These are phyloP conservation scores for Ceyx cyanopectus DNA, from an alignment of 2,113 vertebrate species.

Conservation along the genomic window DNA sequence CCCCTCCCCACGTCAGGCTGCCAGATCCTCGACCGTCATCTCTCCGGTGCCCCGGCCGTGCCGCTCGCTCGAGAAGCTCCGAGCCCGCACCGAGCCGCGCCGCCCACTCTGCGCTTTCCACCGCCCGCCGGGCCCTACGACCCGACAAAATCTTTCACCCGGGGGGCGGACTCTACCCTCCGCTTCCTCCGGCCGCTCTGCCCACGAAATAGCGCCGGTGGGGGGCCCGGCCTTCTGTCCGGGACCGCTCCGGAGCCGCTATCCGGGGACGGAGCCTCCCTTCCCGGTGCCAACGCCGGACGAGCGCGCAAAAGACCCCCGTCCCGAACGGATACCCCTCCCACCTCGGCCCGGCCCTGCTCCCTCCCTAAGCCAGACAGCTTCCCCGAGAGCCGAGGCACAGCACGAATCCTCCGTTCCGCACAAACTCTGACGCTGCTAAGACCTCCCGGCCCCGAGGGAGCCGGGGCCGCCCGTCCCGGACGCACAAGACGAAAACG, in stretches of 20 bases:
- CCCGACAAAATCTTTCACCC: too few species aligned
- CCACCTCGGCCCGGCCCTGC: too few species aligned
- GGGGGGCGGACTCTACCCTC: background rate
- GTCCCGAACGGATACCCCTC: too few species aligned
- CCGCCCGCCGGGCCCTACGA: background rate
- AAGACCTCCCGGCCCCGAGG: background rate
- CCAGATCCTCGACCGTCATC: too few species aligned
- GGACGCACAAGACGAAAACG: background rate
- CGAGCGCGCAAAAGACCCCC: too few species aligned
- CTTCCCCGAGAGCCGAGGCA: background rate
- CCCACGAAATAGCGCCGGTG: background rate
- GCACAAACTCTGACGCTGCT: background rate
- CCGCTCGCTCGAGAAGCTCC: background rate
- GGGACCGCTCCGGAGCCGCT: background rate
- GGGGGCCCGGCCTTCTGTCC: background rate
- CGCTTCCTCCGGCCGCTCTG: background rate
- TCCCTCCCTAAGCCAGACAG: background rate
- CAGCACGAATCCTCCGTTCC: accelerated
- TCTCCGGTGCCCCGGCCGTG: too few species aligned
- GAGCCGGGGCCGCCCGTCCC: background rate
- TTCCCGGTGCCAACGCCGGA: background rate
- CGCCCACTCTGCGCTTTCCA: accelerated
- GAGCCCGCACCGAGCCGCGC: accelerated
- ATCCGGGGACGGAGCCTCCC: background rate
- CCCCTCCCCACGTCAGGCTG: too few species aligned